Percentiles rank a stretch among this genome's conserved stretches.
These are phyloP conservation scores for Sminthurinus aureus DNA, from an alignment of 2,888 invertebrate genomes.

Conservation along the genomic window DNA sequence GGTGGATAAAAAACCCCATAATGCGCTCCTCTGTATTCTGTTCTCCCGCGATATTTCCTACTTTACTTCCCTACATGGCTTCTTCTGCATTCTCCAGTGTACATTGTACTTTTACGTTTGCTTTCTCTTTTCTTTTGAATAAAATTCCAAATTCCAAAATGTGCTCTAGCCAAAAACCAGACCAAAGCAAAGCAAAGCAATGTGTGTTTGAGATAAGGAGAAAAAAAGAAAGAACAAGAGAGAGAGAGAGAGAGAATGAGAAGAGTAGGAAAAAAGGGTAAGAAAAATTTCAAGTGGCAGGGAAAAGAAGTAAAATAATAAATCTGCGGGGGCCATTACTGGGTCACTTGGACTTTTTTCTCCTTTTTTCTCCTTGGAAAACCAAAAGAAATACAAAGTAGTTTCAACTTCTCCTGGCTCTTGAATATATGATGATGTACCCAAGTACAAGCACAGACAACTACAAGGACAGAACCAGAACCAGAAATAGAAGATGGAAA, in stretches of 20 bases:
- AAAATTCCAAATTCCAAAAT: constrained; percentile 16
- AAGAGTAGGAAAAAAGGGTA: neutral
- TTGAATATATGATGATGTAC: constrained; percentile 8
- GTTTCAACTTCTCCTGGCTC: constrained; percentile 13
- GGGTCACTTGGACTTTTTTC: constrained; percentile 13
- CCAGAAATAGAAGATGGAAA: too few relatives aligned
- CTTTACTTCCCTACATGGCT: constrained; percentile 15
- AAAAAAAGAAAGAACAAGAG: neutral
- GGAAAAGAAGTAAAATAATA: constrained; percentile 17
- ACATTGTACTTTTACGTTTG: too few relatives aligned
- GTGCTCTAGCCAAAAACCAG: constrained; percentile 11
- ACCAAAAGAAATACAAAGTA: constrained; percentile 20
- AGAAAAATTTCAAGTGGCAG: constrained; percentile 15
- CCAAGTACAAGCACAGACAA: too few relatives aligned
- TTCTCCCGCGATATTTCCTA: constrained; percentile 10
- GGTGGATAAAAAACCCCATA: neutral
- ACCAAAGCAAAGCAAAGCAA: neutral
- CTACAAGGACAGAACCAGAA: too few relatives aligned
- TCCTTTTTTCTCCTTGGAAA: neutral
- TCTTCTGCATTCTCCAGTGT: neutral
- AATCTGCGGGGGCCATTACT: constrained; percentile 10
- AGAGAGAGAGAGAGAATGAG: neutral
- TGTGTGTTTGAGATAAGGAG: neutral
- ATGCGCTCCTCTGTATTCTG: neutral
- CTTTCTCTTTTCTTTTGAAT: neutral